Evolutionary conservation across 2,888 invertebrate genomes (phyloP).

Genomic region (Rhamnusium bicolor): DNA sequence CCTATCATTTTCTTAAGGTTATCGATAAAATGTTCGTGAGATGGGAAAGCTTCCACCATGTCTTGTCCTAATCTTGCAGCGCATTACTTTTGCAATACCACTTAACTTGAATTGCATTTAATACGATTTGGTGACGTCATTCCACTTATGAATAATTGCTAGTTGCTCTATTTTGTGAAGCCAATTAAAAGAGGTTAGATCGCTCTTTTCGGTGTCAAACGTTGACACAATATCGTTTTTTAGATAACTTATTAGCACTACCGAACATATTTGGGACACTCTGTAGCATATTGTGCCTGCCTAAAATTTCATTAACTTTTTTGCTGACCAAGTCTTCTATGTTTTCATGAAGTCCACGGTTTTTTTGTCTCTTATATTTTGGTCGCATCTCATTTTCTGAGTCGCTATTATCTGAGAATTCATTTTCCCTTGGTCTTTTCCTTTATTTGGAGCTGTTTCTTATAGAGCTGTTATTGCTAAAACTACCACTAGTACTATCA

Average conservation of each 20-base stretch:
- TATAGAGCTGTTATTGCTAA: too few species aligned
- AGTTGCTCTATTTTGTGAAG: background rate
- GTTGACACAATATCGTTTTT: background rate
- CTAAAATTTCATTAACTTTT: background rate
- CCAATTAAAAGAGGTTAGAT: background rate
- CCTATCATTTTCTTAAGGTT: constrained; percentile 56
- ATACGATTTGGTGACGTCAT: background rate
- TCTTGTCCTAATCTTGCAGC: background rate
- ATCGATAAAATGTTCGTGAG: too few species aligned
- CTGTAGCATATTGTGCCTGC: background rate
- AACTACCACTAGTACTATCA: too few species aligned
- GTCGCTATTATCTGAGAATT: too few species aligned
- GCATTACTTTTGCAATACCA: background rate
- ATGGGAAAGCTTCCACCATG: constrained; percentile 48
- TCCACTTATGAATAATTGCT: background rate
- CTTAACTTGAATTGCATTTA: background rate
- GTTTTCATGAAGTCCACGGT: too few species aligned
- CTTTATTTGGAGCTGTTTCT: too few species aligned
- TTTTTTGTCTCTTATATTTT: too few species aligned
- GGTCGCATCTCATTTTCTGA: too few species aligned
- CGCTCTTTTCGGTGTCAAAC: background rate
- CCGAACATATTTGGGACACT: background rate
- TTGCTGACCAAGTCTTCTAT: background rate
- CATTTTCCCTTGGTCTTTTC: too few species aligned
- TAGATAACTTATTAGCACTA: background rate